Percentiles rank a stretch among this genome's conserved stretches.
Conservation (phyloP, 2,888 invertebrate genomes). For the Stenodera caucasica region DNA sequence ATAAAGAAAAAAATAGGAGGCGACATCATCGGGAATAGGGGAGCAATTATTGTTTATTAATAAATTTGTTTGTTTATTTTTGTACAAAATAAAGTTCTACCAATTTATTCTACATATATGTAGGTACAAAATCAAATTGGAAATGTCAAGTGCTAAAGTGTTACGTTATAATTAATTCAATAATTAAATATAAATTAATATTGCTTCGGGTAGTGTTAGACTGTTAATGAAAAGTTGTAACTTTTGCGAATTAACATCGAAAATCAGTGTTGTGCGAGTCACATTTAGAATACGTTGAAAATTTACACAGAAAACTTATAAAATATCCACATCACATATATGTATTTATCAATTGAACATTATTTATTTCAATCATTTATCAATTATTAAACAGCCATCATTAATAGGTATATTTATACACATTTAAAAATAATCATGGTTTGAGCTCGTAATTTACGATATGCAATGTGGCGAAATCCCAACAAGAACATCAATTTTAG, state of each 20-base stretch:
- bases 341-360: no score
- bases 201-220: no score
- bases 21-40: no score
- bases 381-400: slow-evolving; percentile 25
- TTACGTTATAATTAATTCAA: not conserved
- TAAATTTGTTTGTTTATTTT: not conserved
- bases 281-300: not conserved
- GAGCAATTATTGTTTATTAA: not conserved
- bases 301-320: not conserved
- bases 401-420: slow-evolving; percentile 20
- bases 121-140: not conserved
- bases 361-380: no score
- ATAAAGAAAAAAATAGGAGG: no score
- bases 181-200: not conserved
- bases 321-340: no score
- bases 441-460: slow-evolving; percentile 27
- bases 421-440: slow-evolving; percentile 13
- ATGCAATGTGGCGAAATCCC: slow-evolving; percentile 22
- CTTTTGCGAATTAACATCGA: not conserved
- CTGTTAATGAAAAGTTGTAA: not conserved
- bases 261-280: not conserved
- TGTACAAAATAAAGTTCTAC: slow-evolving; percentile 1
- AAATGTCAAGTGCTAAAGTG: not conserved
- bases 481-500: not conserved
- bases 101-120: not conserved